A percentile compares a stretch with the other conserved stretches of the same genome.
These are phyloP conservation scores for Cercopithecus mona DNA, from an alignment of 2,113 vertebrate genomes.

Conservation along the genomic window DNA sequence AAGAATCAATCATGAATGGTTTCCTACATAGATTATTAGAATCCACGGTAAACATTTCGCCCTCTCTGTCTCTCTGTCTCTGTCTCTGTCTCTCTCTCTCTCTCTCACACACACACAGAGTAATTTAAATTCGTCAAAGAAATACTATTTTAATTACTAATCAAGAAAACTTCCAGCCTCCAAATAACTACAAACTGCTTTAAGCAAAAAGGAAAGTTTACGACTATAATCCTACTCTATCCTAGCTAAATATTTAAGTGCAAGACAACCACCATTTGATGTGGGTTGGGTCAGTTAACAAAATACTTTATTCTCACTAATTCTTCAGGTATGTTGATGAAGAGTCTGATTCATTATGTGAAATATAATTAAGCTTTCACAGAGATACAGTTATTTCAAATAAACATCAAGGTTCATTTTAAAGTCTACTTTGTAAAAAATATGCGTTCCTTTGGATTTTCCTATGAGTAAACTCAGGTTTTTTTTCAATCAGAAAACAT, in stretches of 20 bases:
- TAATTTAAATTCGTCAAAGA: conserved; percentile 1
- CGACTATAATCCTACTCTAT: not conserved
- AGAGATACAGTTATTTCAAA: not conserved
- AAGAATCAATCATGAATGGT: not conserved
- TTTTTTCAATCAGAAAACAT: conserved; percentile 21
- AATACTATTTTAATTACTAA: conserved; percentile 34
- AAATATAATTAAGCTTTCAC: conserved; percentile 7
- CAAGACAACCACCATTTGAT: conserved; percentile 10
- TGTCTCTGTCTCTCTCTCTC: not conserved
- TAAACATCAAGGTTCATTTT: not conserved
- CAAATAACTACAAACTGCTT: not conserved
- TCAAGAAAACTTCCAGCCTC: not conserved
- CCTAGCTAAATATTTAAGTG: conserved; percentile 15
- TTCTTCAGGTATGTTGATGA: not conserved
- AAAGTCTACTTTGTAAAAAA: not conserved
- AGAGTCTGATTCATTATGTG: not conserved
- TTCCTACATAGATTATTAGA: not conserved
- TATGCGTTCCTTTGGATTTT: not conserved
- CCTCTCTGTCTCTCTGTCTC: not conserved
- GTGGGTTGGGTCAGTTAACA: not conserved
- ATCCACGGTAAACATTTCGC: not conserved
- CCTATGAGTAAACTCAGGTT: not conserved
- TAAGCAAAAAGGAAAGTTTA: not conserved
- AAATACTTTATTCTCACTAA: conserved; percentile 16
- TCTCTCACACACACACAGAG: not conserved